Percentiles rank a stretch among this genome's conserved stretches.
Evolutionary conservation across 2,113 vertebrate genomes (phyloP).

Genomic region (Engystomops pustulosus): DNA sequence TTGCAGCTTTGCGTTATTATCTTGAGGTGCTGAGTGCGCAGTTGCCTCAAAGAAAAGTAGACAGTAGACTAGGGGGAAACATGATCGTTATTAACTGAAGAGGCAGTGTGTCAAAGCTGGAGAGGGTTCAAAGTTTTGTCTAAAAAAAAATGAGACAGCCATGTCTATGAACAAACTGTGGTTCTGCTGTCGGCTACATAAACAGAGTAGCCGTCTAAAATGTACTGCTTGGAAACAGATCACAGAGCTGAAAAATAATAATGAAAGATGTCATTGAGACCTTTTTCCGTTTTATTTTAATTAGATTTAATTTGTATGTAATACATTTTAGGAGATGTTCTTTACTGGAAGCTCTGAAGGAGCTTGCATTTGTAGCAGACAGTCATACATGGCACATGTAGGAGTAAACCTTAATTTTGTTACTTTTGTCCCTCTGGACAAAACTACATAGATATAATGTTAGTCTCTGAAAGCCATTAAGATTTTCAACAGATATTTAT

Average conservation of each 20-base stretch:
- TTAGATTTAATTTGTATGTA: constrained; percentile 71
- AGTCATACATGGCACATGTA: background rate
- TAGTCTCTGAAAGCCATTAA: background rate
- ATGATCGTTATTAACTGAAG: constrained; percentile 87
- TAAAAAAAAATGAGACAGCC: constrained; percentile 75
- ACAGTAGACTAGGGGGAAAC: constrained; percentile 84
- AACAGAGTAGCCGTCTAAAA: constrained; percentile 72
- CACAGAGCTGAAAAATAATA: constrained; percentile 73
- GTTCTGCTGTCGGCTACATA: constrained; percentile 78
- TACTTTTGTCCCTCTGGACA: no score
- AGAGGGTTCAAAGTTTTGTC: constrained; percentile 84
- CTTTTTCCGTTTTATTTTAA: constrained; percentile 58
- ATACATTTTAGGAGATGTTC: constrained; percentile 53
- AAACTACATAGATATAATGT: background rate
- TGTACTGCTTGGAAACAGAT: constrained; percentile 80
- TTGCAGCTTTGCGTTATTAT: constrained; percentile 89
- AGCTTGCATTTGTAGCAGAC: background rate
- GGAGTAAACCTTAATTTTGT: no score
- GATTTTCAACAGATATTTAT: background rate
- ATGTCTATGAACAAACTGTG: constrained; percentile 72
- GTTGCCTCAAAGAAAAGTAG: constrained; percentile 83
- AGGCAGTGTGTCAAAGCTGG: constrained; percentile 84
- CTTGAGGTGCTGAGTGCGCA: constrained; percentile 86
- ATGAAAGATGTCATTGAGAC: constrained; percentile 74
- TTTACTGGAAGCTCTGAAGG: constrained; percentile 1